Evolutionary conservation across 2,888 invertebrate genomes (phyloP).

Genomic region (Caenorhabditis afra): DNA sequence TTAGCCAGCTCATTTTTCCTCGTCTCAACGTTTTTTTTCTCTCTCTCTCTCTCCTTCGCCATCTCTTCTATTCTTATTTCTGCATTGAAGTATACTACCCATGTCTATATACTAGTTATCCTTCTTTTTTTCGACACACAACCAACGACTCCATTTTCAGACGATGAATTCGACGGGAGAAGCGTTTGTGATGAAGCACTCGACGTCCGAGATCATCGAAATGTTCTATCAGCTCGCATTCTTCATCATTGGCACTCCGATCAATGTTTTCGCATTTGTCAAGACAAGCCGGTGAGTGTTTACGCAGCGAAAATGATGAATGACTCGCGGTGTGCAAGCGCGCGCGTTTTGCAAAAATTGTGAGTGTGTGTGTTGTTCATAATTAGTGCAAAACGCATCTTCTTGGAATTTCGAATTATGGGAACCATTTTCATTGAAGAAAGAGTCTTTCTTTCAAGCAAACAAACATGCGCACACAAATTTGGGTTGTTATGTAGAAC

Average conservation of each 20-base stretch:
- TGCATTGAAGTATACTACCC: no score
- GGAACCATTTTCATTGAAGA: background rate
- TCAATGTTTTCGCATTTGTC: conserved; percentile 70
- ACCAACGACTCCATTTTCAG: conserved; percentile 9
- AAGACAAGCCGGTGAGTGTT: conserved; percentile 68
- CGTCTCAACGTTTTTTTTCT: background rate
- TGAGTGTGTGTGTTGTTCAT: conserved; percentile 9
- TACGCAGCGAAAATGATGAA: background rate
- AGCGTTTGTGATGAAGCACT: conserved; percentile 53
- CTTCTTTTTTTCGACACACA: background rate
- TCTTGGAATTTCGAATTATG: conserved; percentile 3
- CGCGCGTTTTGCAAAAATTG: conserved; percentile 1
- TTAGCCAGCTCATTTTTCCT: conserved; percentile 4
- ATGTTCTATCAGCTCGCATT: conserved; percentile 77
- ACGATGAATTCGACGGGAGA: conserved; percentile 47
- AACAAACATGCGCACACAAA: background rate
- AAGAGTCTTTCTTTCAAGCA: no score
- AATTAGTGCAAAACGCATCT: conserved; percentile 2
- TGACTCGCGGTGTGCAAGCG: conserved; percentile 2
- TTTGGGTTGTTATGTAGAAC: conserved; percentile 2
- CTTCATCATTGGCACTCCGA: conserved; percentile 74
- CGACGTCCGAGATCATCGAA: conserved; percentile 74
- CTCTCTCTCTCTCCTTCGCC: background rate
- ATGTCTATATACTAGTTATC: no score
- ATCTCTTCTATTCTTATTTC: no score